Evolutionary conservation across 2,113 vertebrate species (phyloP), one percentile per base, ranked within the genome.

Genomic region (Euleptes europaea): DNA sequence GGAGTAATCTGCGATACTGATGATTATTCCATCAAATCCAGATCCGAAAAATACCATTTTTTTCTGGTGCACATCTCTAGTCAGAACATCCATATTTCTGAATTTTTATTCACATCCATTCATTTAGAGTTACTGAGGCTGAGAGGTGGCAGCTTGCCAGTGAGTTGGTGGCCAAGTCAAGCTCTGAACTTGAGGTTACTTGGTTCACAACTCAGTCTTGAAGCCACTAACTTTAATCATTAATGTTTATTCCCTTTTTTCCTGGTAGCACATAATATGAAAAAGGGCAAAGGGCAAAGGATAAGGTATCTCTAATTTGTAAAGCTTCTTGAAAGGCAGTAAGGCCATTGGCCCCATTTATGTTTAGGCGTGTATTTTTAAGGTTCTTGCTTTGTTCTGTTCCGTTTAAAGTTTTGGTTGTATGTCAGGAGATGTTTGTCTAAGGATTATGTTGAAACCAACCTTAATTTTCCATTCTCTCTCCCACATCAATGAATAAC

Each of bases 401-500:
- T 80, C 35, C n/a, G 1, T 33, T 2, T 73, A 78, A 57, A 83
- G 66, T 82, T n/a, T 86, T 85, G 83, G 15, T 60, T 88, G 17
- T 79, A 75, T 81, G 82, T 66, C 66, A 92, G 65, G 84, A 90
- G 71, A 40, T 70, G 63, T 88, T 40, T 83, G 82, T 92, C 84
- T 92, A 79, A 54, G 80, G 81, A 89, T 83, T 81, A 78, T 82
- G 79, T 82, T 60, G 87, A 92, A 92, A 92, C 86, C 38, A 75
- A 6, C 63, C 84, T 72, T 81, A 35, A 86, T 92, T 94, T 94
- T 86, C 89, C 90, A 0, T 1, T 66, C 63, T 87, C 23, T 72
- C 77, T 80, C 57, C n/a, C n/a, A 73, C 83, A 87, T 84, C 80
- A 90, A 82, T 88, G 87, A 90, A 80, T 79, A 67, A 87, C 82